Evolutionary conservation across 2,113 vertebrate species (phyloP).

Genomic region (Halichoeres trimaculatus): DNA sequence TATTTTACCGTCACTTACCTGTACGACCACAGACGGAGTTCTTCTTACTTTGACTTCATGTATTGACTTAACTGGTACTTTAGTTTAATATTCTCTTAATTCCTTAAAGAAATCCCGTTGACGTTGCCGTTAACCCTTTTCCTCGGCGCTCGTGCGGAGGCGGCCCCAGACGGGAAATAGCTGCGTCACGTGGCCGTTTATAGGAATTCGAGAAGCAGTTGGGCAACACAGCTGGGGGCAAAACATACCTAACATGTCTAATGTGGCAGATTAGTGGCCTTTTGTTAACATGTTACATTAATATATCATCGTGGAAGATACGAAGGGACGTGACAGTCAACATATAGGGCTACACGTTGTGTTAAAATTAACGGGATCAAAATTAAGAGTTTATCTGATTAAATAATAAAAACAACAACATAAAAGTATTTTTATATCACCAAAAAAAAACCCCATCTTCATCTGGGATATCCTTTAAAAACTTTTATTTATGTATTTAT

Average conservation of each 20-base stretch:
- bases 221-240: background rate
- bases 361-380: too few relatives aligned
- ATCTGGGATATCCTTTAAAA: too few relatives aligned
- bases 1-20: slow-evolving; percentile 64
- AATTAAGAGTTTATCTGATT: too few relatives aligned
- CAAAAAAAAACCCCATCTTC: too few relatives aligned
- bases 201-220: slow-evolving; percentile 35
- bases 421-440: too few relatives aligned
- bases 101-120: background rate
- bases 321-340: too few relatives aligned
- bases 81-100: background rate
- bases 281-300: too few relatives aligned
- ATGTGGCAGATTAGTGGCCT: too few relatives aligned
- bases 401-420: too few relatives aligned
- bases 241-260: background rate
- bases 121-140: background rate
- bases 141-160: background rate
- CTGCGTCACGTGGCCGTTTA: slow-evolving; percentile 39
- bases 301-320: too few relatives aligned
- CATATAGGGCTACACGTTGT: too few relatives aligned
- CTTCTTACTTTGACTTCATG: background rate
- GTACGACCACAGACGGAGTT: background rate
- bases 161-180: slow-evolving; percentile 58
- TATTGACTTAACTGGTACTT: background rate
- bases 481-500: too few relatives aligned